Percentiles rank a stretch among this genome's conserved stretches.
Conservation (phyloP, 2,797 vertebrate species). For the Falco concolor region DNA sequence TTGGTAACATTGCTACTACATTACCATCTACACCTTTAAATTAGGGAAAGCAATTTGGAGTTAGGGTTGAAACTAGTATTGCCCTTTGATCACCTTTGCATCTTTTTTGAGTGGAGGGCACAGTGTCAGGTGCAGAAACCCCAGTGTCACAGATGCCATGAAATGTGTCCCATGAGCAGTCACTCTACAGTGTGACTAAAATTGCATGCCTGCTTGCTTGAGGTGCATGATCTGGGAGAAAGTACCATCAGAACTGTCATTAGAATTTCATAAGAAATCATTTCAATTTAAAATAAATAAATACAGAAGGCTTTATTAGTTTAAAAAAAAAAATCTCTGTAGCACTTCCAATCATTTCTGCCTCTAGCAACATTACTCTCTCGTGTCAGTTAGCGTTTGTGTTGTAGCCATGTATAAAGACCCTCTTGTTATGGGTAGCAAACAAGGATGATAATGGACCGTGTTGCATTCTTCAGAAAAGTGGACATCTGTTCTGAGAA, state of each 20-base stretch:
- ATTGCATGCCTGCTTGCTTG: neutral
- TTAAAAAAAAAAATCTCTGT: neutral
- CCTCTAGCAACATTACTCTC: neutral
- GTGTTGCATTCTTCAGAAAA: neutral
- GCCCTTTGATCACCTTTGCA: neutral
- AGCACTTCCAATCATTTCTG: neutral
- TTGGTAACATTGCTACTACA: neutral
- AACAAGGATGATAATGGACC: neutral
- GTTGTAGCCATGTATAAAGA: neutral
- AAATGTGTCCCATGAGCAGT: neutral
- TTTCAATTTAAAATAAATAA: neutral
- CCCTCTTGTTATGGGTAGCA: neutral
- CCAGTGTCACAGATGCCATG: neutral
- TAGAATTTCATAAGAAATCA: accelerated
- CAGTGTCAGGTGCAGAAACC: neutral
- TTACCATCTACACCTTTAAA: neutral
- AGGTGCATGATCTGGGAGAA: neutral
- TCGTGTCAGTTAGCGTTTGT: neutral
- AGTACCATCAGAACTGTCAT: neutral
- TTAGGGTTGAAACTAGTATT: neutral
- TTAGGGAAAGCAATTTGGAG: neutral
- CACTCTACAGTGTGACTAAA: neutral
- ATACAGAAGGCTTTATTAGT: neutral
- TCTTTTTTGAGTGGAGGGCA: neutral
- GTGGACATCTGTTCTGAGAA: neutral